These are phyloP conservation scores for Sinella curviseta DNA, from an alignment of 1,140 invertebrate genomes.

Conservation along the genomic window DNA sequence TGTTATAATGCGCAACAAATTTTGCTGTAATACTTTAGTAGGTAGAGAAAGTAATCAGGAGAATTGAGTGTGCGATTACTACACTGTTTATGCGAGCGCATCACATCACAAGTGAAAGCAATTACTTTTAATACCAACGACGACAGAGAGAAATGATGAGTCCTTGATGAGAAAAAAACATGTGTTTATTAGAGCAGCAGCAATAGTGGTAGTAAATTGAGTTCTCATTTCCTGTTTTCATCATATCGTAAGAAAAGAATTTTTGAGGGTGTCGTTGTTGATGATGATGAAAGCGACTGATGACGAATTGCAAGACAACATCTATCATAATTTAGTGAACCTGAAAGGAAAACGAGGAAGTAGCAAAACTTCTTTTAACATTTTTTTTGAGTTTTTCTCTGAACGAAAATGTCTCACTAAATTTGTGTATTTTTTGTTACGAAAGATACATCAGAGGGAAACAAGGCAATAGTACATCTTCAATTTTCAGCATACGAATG, in stretches of 20 bases:
- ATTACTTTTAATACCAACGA: not conserved
- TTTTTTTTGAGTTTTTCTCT: too few species aligned
- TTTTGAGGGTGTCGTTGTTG: too few species aligned
- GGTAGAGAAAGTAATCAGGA: not conserved
- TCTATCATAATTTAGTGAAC: not conserved
- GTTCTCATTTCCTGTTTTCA: not conserved
- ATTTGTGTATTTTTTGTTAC: too few species aligned
- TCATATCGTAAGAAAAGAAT: not conserved
- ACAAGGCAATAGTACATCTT: too few species aligned
- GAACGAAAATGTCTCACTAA: too few species aligned
- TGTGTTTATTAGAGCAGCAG: not conserved
- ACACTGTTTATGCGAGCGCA: not conserved
- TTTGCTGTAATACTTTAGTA: not conserved
- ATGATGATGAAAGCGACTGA: too few species aligned
- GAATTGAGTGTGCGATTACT: not conserved
- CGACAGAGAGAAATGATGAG: not conserved
- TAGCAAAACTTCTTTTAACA: too few species aligned
- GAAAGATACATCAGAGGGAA: too few species aligned
- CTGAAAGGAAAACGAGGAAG: not conserved
- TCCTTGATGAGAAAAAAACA: not conserved
- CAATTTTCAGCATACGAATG: too few species aligned
- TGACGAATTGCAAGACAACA: too few species aligned
- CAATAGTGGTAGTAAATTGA: not conserved
- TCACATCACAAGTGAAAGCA: not conserved
- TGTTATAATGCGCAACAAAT: too few species aligned